Conservation (phyloP, 2,888 invertebrate species). For the Octodonta nipae region DNA sequence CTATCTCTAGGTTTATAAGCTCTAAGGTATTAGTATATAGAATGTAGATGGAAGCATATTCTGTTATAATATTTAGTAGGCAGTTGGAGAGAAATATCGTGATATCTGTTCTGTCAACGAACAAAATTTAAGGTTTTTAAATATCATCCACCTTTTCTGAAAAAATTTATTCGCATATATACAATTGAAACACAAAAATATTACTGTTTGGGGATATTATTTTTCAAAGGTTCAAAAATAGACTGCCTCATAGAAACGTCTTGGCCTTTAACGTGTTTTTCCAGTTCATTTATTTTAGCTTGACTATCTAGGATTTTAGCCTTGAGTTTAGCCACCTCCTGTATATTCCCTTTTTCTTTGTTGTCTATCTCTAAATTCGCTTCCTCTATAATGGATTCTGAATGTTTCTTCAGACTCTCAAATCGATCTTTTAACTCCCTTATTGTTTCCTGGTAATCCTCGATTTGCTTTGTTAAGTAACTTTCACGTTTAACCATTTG, state of each 20-base stretch:
- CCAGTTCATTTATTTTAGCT: constrained; percentile 23
- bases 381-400: constrained; percentile 21
- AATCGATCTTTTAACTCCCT: constrained; percentile 20
- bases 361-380: constrained; percentile 21
- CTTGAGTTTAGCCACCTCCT: constrained; percentile 23
- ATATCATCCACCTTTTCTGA: no score
- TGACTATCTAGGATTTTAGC: constrained; percentile 23
- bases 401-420: constrained; percentile 20
- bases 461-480: constrained; percentile 21
- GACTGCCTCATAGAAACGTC: constrained; percentile 13
- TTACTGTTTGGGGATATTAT: no score
- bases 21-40: no score
- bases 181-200: no score
- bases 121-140: no score
- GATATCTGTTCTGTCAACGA: no score
- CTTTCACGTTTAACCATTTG: constrained; percentile 26
- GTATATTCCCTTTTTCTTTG: constrained; percentile 20
- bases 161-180: no score
- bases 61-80: no score
- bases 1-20: no score
- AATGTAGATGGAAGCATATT: no score
- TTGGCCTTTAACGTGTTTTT: constrained; percentile 18
- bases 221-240: constrained; percentile 23
- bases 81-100: no score
- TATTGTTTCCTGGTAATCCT: constrained; percentile 20